Base-by-base conservation (phyloP, 2,797 vertebrate genomes). In the Gymnoscopelus microlampas region DNA sequence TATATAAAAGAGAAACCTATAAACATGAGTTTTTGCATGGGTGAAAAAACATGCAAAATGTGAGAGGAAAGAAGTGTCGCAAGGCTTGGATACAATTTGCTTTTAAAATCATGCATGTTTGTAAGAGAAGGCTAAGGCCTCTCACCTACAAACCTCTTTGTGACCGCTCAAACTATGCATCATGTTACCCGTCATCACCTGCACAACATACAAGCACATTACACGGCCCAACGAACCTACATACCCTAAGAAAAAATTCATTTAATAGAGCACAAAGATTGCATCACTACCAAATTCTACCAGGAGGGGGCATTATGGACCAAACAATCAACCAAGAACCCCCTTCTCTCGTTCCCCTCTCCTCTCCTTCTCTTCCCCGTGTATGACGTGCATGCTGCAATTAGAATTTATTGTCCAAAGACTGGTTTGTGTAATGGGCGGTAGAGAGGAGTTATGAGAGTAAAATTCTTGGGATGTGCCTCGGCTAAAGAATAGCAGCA, bases 331-430 rank as follows among this genome's bases (percentile, higher is more conserved):
- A 58, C 62, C 0, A 4, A 26, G 8, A 5, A 66, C 66, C 60
- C 59, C 44, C 73, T 58, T 44, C 39, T 47, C 55, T 19, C 64
- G 2, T 11, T 3, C 48, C 24, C 39, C 14, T 3, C 4, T 51
- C 3, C 2, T 12, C 13, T 2, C 29, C 2, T 7, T 12, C 77
- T 57, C 69, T 58, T 69, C 64, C 60, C 66, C 71, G 79, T 77
- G 73, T 84, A 78, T 89, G 85, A 88, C 77, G 67, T 44, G 70
- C 77, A 82, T 87, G 81, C 88, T 84, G 86, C 85, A 92, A 91
- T 92, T 92, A 91, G 60, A 89, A 91, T 88, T 86, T 86, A 86
- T 89, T 92, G 90, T 89, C 89, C 86, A 89, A 87, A 90, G 82
- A 88, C 83, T 84, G 68, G 63, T 89, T 89, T 82, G 60, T 85